Percentiles rank a stretch among this genome's conserved stretches.
These are phyloP conservation scores for Tetramorium bicarinatum DNA, from an alignment of 2,888 invertebrate species.

Conservation along the genomic window DNA sequence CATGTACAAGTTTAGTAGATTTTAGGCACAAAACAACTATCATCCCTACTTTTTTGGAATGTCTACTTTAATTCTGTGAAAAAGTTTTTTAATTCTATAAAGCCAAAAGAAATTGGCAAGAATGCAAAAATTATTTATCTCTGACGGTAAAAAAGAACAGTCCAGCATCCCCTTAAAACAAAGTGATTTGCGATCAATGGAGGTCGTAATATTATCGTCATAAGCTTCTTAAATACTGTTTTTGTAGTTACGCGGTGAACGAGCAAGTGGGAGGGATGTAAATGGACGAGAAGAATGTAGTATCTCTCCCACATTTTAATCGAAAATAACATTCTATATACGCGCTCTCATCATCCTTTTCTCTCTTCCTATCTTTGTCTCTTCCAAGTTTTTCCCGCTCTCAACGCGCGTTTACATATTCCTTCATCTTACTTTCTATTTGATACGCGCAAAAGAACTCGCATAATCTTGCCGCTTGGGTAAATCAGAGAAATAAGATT, in stretches of 20 bases:
- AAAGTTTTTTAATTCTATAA: too few species aligned
- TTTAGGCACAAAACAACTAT: too few species aligned
- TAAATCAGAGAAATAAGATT: slow-evolving; percentile 42
- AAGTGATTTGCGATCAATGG: slow-evolving; percentile 11
- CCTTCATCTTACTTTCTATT: slow-evolving; percentile 30
- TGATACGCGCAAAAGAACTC: slow-evolving; percentile 17
- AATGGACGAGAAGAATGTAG: not conserved
- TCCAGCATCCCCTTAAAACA: too few species aligned
- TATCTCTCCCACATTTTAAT: slow-evolving; percentile 22
- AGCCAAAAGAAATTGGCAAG: too few species aligned
- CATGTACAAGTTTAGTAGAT: too few species aligned
- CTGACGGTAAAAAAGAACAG: too few species aligned
- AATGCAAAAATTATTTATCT: too few species aligned
- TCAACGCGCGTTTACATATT: not conserved
- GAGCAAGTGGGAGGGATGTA: not conserved
- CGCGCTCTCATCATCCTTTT: not conserved
- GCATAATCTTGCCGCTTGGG: not conserved
- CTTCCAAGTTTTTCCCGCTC: not conserved
- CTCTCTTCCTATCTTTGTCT: not conserved
- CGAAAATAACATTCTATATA: slow-evolving; percentile 26
- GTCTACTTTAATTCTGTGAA: too few species aligned
- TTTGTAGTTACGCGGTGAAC: slow-evolving; percentile 23
- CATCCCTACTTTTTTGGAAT: too few species aligned
- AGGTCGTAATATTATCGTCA: not conserved
- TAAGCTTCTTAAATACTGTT: slow-evolving; percentile 9